Base-by-base conservation (phyloP, 2,888 invertebrate genomes). In the Anagyrus pseudococci region DNA sequence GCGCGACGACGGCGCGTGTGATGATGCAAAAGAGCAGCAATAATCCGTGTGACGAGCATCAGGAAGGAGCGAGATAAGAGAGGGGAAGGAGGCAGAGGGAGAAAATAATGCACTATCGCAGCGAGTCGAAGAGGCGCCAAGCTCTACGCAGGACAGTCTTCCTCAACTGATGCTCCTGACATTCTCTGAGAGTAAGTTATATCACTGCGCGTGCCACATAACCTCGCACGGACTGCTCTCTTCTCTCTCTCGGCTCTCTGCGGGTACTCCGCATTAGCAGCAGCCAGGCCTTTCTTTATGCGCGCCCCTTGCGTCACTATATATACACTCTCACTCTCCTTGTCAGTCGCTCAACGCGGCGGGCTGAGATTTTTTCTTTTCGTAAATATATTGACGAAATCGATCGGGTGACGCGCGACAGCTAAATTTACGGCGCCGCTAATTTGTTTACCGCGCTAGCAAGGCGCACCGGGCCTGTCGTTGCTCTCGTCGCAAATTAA, bases 151-250 rank as follows among this genome's bases (percentile, higher is more conserved):
- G 3, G 8, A 37, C 2, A 37, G 33, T 22, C 13, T 40, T 4
- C 23, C 1, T 2, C 7, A n/a, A 4, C 23, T 26, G 13, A 50
- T 50, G 47, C 41, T 55, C 43, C 46, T 50, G 25, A 47, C 50
- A 47, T 56, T 59, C 23, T 64, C n/a, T n/a, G 40, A 64, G 15
- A 54, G 63, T 62, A 53, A 62, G 62, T 62, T 57, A 48, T 52
- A 40, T 62, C 40, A 46, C 40, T 40, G 22, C 19, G n/a, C 41
- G 23, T 10, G n/a, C 15, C 2, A 43, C 22, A 40, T 62, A 62
- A 58, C 57, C 62, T 62, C 48, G 48, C 40, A 47, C 4, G 15
- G 7, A 3, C 6, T 43, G 43, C 20, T 10, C 17, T 43, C 3
- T n/a, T n/a, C n/a, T n/a, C n/a, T n/a, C n/a, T n/a, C n/a, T n/a